These are phyloP conservation scores for Apamea epomidion DNA, from an alignment of 2,888 invertebrate genomes.

Conservation along the genomic window DNA sequence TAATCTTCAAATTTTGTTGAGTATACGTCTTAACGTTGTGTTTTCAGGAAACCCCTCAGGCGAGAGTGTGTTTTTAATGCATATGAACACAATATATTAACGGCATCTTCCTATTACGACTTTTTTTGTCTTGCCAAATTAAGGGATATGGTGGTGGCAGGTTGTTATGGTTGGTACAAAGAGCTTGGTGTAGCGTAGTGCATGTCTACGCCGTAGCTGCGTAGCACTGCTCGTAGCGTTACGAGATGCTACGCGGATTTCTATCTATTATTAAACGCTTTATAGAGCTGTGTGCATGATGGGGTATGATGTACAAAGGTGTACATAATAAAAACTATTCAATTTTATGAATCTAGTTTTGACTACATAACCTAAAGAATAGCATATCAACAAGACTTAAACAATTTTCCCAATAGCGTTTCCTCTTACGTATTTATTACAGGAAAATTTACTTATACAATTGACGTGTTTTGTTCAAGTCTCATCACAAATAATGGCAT, in stretches of 20 bases:
- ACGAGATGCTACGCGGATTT: neutral
- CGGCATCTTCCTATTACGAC: too few species aligned
- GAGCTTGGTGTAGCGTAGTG: neutral
- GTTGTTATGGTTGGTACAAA: too few species aligned
- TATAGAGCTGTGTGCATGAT: neutral
- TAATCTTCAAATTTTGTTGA: too few species aligned
- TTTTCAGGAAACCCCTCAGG: too few species aligned
- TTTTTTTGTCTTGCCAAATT: too few species aligned
- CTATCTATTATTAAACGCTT: neutral
- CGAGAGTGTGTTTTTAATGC: too few species aligned
- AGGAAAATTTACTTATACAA: neutral
- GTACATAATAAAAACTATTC: neutral
- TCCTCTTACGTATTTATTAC: too few species aligned
- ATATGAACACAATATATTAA: too few species aligned
- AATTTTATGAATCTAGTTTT: neutral
- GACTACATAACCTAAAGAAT: neutral
- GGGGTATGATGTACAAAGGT: neutral
- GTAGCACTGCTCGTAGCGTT: neutral
- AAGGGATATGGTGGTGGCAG: too few species aligned
- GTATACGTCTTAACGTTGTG: neutral
- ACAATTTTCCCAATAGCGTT: neutral
- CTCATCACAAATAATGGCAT: too few species aligned
- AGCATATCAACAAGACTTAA: neutral
- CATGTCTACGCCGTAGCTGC: constrained; percentile 1
- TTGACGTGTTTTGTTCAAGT: neutral